Base-by-base conservation (phyloP, 2,888 invertebrate genomes). In the Lamellibrachia columna region DNA sequence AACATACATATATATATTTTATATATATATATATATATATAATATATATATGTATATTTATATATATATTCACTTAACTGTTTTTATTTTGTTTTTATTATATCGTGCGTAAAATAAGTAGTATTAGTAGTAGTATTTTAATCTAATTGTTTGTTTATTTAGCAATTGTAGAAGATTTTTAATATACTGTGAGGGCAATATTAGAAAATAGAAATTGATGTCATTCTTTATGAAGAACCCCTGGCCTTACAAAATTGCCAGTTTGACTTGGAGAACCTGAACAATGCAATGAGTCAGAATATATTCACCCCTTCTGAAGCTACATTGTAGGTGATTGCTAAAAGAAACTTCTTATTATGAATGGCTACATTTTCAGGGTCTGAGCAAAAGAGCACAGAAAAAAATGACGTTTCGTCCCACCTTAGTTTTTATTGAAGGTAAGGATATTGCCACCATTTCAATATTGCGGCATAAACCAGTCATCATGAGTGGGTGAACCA, bases 391-490 rank as follows among this genome's bases (percentile, higher is more conserved):
- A 93, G 96, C 96, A 52, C 95, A 96, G 92, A 96, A 95, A 94
- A 96, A 96, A 93, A 96, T 98, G 3, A 95, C 97, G 92, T 98
- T 98, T 95, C 96, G 97, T 91, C 98, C 98, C 1, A 96, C 97
- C 93, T 97, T 98, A 92, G 95, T 98, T n/a, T 98, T 98, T 96
- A 97, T 98, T 93, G 98, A 98, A 96, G 97, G 97, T 97, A 96
- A 96, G 95, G 90, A 75, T 75, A 75, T 75, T 75, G 2, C 7
- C 9, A 55, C 55, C 9, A 6, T 75, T 22, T 75, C 22, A 15
- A 75, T 40, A 40, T 40, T 40, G 40, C 40, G 40, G 40, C 40
- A 40, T 40, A 40, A 40, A 40, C 40, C 40, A 40, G 40, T 40
- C 40, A 40, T 40, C 40, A 40, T 40, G 40, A 40, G 40, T 28